These are phyloP conservation scores for Tachuris rubrigastra DNA, from an alignment of 2,113 vertebrate genomes.

Conservation along the genomic window DNA sequence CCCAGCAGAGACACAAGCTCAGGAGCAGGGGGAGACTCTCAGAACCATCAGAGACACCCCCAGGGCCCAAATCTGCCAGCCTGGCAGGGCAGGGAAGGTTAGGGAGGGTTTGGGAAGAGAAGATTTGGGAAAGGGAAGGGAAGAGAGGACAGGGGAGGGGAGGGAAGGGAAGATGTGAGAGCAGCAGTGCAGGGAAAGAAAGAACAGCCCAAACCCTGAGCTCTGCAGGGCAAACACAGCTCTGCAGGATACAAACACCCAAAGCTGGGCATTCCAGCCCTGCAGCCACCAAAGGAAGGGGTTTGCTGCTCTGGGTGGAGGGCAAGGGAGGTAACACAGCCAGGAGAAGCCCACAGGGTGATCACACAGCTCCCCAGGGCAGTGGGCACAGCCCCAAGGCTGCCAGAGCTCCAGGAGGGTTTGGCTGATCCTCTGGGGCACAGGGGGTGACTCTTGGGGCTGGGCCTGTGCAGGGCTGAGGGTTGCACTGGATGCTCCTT, in stretches of 20 bases:
- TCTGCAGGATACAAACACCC: accelerated
- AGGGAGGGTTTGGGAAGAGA: too few species aligned
- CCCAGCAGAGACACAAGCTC: background rate
- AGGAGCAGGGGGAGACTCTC: background rate
- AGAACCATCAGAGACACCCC: background rate
- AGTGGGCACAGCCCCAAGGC: too few species aligned
- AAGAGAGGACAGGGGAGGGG: too few species aligned
- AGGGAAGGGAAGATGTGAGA: background rate
- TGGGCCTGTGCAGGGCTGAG: too few species aligned
- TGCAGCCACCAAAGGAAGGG: background rate
- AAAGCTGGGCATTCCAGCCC: background rate
- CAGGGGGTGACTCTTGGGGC: too few species aligned
- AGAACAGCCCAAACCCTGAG: background rate
- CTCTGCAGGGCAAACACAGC: background rate
- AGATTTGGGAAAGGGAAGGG: too few species aligned
- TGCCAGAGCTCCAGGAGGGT: too few species aligned
- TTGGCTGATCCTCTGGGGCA: too few species aligned
- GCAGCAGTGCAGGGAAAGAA: background rate
- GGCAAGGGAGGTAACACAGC: background rate
- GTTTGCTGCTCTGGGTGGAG: background rate
- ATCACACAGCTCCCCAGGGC: too few species aligned
- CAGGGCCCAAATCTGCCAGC: background rate
- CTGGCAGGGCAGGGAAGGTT: background rate
- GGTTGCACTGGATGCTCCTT: too few species aligned
- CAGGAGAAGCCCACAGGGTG: background rate